Evolutionary conservation across 2,888 invertebrate species (phyloP).

Genomic region (Halictus ligatus): DNA sequence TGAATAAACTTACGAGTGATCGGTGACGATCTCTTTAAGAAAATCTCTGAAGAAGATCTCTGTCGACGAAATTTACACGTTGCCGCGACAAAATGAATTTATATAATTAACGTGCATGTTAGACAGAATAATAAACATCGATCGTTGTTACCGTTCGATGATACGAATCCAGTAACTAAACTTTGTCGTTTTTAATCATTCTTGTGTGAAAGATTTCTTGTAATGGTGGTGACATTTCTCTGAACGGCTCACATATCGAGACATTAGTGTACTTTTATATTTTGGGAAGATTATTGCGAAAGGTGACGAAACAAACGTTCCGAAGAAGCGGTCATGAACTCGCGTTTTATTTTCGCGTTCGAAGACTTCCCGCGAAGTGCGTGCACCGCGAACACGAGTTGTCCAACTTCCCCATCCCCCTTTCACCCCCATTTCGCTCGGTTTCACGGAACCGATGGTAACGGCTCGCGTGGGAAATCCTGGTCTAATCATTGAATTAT

Average conservation of each 20-base stretch:
- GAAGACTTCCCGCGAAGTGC: slow-evolving; percentile 24
- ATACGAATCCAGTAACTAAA: too few relatives aligned
- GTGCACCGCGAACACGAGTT: slow-evolving; percentile 25
- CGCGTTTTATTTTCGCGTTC: background rate
- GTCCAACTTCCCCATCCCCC: slow-evolving; percentile 18
- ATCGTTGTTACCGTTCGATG: too few relatives aligned
- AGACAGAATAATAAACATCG: too few relatives aligned
- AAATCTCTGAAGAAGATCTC: too few relatives aligned
- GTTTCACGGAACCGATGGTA: slow-evolving; percentile 41
- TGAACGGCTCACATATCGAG: too few relatives aligned
- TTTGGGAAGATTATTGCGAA: background rate
- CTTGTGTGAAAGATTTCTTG: too few relatives aligned
- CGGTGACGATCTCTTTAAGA: background rate
- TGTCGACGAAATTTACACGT: background rate
- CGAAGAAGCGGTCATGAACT: background rate
- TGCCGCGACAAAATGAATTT: background rate
- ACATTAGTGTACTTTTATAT: too few relatives aligned
- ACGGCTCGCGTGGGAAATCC: slow-evolving; percentile 66
- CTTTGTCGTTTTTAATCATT: too few relatives aligned
- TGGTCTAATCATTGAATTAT: slow-evolving; percentile 66
- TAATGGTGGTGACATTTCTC: too few relatives aligned
- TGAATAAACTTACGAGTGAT: background rate
- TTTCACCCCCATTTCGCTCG: background rate
- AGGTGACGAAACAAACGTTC: background rate
- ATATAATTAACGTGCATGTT: too few relatives aligned